Evolutionary conservation across 2,888 invertebrate species (phyloP).

Genomic region (Cerastis rubricosa): DNA sequence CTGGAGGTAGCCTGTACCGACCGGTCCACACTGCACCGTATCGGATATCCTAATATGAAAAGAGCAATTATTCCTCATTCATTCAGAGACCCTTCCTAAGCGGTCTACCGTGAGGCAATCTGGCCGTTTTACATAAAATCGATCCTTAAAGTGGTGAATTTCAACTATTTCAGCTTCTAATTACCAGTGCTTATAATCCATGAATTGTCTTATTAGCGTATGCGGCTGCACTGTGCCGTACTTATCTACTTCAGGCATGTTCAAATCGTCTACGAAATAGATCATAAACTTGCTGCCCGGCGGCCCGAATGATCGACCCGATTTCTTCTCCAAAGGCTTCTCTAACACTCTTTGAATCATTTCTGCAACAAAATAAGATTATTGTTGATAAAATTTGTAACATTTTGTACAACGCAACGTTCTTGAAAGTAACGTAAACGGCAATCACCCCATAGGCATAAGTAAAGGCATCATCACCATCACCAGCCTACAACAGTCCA

Average conservation of each 20-base stretch:
- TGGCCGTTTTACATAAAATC: background rate
- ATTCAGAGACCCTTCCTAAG: background rate
- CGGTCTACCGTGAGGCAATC: background rate
- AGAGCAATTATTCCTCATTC: too few species aligned
- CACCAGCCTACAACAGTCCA: too few species aligned
- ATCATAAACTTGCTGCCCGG: constrained; percentile 98
- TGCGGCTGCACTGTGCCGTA: constrained; percentile 99
- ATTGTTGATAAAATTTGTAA: background rate
- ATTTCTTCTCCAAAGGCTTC: constrained; percentile 98
- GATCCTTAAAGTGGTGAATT: background rate
- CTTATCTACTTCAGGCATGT: constrained; percentile 98
- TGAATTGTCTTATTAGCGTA: constrained; percentile 97
- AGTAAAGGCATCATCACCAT: too few species aligned
- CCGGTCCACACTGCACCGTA: too few species aligned
- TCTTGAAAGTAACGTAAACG: background rate
- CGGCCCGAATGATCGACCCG: constrained; percentile 97
- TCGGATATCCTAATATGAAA: too few species aligned
- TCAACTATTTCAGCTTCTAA: background rate
- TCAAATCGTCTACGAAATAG: constrained; percentile 98
- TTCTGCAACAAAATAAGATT: constrained; percentile 85
- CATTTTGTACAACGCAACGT: background rate
- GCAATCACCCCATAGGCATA: too few species aligned
- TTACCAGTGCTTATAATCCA: constrained; percentile 98
- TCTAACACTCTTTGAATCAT: constrained; percentile 97
- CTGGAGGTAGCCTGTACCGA: too few species aligned